Evolutionary conservation across 1,140 invertebrate species (phyloP).

Genomic region (Arctopsyche grandis): DNA sequence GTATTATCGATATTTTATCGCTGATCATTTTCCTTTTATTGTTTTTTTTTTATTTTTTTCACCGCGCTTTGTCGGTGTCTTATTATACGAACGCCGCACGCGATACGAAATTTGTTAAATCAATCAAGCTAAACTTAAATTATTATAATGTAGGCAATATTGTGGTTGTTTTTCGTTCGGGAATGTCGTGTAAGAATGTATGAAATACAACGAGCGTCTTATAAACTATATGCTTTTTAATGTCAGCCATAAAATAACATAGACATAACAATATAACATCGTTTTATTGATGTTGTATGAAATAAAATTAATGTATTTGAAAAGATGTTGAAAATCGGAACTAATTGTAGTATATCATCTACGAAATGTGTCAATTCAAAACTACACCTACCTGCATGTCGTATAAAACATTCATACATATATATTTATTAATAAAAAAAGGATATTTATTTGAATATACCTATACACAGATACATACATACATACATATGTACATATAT

Average conservation of each 20-base stretch:
- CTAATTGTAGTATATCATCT: no score
- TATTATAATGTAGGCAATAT: constrained; percentile 14
- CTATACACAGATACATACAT: constrained; percentile 5
- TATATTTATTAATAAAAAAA: neutral
- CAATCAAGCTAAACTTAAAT: constrained; percentile 10
- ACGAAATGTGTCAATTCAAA: no score
- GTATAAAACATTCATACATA: no score
- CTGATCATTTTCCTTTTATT: no score
- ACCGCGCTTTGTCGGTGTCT: neutral
- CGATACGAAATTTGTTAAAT: constrained; percentile 32
- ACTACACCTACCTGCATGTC: no score
- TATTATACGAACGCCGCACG: constrained; percentile 12
- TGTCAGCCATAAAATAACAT: neutral
- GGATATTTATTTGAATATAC: neutral
- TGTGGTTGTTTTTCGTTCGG: constrained; percentile 9
- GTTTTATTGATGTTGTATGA: no score
- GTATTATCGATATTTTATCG: no score
- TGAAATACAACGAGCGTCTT: neutral
- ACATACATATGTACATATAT: neutral
- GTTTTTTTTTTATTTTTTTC: no score
- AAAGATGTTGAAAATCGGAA: no score
- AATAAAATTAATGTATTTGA: no score
- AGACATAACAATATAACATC: neutral
- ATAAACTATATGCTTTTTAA: neutral
- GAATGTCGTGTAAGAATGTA: constrained; percentile 24